Base-by-base conservation (phyloP, 2,113 vertebrate genomes). In the Mungos mungo region DNA sequence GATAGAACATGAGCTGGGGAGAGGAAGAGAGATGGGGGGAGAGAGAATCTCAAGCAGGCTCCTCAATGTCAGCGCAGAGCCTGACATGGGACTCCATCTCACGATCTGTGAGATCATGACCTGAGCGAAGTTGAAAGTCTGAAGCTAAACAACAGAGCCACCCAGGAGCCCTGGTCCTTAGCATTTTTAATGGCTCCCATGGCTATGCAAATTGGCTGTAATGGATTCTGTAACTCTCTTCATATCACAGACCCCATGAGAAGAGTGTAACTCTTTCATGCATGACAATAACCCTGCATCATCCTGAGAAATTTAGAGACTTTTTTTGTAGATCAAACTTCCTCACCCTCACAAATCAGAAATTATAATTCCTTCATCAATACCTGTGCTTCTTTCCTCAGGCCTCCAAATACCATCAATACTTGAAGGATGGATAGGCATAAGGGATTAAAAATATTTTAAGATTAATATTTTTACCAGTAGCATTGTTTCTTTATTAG, bases 231-330 rank as follows among this genome's bases (percentile, higher is more conserved):
- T n/a, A 31, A 7, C 27, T 84, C 31, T 60, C 27, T 74, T 50
- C 52, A 85, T 54, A 66, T 81, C 18, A 14, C 25, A 69, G 27
- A 3, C 16, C 21, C 13, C 16, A 35, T 5, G 1, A 9, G 52
- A 33, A 54, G 18, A 69, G 9, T 5, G 35, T 66, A 69, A 54
- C 19, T 83, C 27, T 38, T 38, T 50, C 8, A 23, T 21, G 45
- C 0, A 6, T 45, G 57, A 9, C 57, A n/a, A 63, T 52, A 63
- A 5, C 1, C 18, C 8, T 27, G 6, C 0, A 10, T 45, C 63
- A 68, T 71, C 54, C 76, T 88, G 10, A 79, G 41, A 90, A n/a
- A 88, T 93, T 57, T 60, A 16, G n/a, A 88, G 68, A 25, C 10
- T 84, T 65, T 14, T 21, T 41, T 35, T 50, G 45, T 69, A 19